Base-by-base conservation (phyloP, 2,888 invertebrate species). In the Drosophila multiciliata region DNA sequence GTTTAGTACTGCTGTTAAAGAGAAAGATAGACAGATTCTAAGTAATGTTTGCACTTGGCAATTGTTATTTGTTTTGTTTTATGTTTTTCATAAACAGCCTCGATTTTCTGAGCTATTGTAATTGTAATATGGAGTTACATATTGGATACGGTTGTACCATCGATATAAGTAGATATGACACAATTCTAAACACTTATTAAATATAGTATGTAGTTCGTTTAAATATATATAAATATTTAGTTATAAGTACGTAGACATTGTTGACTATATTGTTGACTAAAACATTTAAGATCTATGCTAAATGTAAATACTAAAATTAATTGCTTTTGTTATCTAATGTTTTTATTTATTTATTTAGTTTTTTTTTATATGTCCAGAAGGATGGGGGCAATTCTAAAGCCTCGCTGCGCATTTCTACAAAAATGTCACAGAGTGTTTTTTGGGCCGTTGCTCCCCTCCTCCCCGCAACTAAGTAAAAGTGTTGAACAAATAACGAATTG, bases 231-330 rank as follows among this genome's bases (percentile, higher is more conserved):
- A 71, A 65, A 54, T 65, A 66, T 58, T 32, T 45, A n/a, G 23
- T 48, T 33, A 53, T 67, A 78, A 61, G 62, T 82, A 81, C 66
- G 73, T 83, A 84, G 79, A 77, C 80, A 88, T 85, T 79, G 59
- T 76, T 64, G 63, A 74, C 73, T 77, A 72, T 74, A 74, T 64
- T 57, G 72, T 61, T 58, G 59, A 54, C 87, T 86, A 83, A 82
- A 67, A 84, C 83, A 86, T 84, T 88, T 80, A 84, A 66, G 54
- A 60, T 45, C 86, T 85, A 88, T 73, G 61, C 83, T 83, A 83
- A 69, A 61, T 68, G 64, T 77, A 66, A 78, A 66, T 82, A 71
- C 71, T 80, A 78, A 45, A 66, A 57, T 61, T 78, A 64, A 48
- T 42, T 55, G 17, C 8, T 29, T 60, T 53, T 64, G 45, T 54